Evolutionary conservation across 2,888 invertebrate genomes (phyloP), one percentile per base, ranked within the genome.

Genomic region (Papilio protenor): DNA sequence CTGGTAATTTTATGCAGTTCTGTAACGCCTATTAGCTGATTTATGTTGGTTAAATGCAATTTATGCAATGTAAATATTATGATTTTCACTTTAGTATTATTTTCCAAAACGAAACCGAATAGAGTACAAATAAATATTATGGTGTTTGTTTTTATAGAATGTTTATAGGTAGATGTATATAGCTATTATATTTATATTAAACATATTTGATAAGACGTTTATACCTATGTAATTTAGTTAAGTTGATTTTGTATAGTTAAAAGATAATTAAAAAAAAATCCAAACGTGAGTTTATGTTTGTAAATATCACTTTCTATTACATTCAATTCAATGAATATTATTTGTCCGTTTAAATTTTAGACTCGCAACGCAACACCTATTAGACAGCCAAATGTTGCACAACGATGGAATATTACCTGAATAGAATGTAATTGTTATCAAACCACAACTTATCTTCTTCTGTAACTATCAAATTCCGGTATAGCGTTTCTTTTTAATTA

Each of bases 1-100:
- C 75, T 75, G 40, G 69, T 70, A 23, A 75, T 57, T 75, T 14
- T 69, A 75, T 23, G 45, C 40, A n/a, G 66, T 40, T 66, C n/a
- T 40, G 40, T 66, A n/a, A n/a, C 33, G 40, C 40, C 16, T 66
- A 66, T 66, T n/a, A 66, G n/a, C n/a, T 33, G 33, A 64, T 40
- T 18, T n/a, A n/a, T n/a, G 1, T 40, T 14, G 18, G 11, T 66
- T 40, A 8, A 61, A 61, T 40, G 52, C 16, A 52, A 52, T 18
- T 40, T 40, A 61, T 61, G 66, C 33, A 14, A 33, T 27, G 64
- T 66, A 66, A 66, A 66, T 66, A 40, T 66, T n/a, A n/a, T 66
- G 66, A 66, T 40, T 18, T 33, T 64, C 5, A 40, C 40, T 6
- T 6, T 11, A 11, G n/a, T 1, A 40, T 18, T 66, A 18, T 33